phyloP scores from a whole-genome alignment of 1,140 invertebrate species.

The Hirudo medicinalis region DNA sequence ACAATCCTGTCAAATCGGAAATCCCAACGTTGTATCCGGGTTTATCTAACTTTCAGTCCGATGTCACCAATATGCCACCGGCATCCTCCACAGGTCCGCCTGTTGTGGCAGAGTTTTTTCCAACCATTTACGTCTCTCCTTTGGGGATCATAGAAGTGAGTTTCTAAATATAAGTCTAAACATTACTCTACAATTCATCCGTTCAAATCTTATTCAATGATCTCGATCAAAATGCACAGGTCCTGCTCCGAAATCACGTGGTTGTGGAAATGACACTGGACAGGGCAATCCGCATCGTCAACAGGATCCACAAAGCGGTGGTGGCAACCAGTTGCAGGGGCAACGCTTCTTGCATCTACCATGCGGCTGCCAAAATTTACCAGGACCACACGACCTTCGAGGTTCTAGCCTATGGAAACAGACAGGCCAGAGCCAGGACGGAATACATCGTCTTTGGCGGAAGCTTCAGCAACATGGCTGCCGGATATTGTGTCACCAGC shows the following conservation, averaged over 20 bases:
- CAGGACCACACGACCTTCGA: slow-evolving; percentile 29
- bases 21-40: background rate
- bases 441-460: slow-evolving; percentile 30
- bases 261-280: slow-evolving; percentile 35
- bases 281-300: slow-evolving; percentile 32
- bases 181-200: too few relatives aligned
- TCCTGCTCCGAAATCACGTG: slow-evolving; percentile 26
- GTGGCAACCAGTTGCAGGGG: slow-evolving; percentile 30
- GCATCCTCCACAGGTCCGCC: background rate
- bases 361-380: slow-evolving; percentile 27
- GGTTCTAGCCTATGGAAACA: slow-evolving; percentile 24
- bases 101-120: background rate
- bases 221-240: background rate
- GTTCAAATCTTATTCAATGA: too few relatives aligned
- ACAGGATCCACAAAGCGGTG: slow-evolving; percentile 31
- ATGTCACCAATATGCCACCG: background rate
- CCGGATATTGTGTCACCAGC: slow-evolving; percentile 28
- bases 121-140: slow-evolving; percentile 2
- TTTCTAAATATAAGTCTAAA: background rate
- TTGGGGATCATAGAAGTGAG: slow-evolving; percentile 9
- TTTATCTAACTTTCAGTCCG: background rate
- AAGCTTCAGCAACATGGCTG: slow-evolving; percentile 13
- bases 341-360: slow-evolving; percentile 29
- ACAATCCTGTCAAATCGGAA: background rate
- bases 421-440: slow-evolving; percentile 26